Conservation (phyloP, 2,113 vertebrate species). For the Myotis yumanensis region DNA sequence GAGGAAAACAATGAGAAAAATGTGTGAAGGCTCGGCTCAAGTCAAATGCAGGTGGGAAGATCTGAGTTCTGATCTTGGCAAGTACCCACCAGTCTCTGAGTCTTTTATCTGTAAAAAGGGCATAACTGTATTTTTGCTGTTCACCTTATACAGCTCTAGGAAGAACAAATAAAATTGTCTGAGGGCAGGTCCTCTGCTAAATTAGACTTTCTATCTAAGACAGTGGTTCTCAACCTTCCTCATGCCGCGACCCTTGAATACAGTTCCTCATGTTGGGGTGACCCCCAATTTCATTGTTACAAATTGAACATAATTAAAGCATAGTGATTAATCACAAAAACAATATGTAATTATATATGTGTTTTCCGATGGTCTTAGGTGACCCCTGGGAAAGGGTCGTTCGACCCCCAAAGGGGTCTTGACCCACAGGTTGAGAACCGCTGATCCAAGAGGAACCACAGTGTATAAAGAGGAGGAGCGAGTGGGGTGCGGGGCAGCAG, state of each 20-base stretch:
- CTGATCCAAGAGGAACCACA: neutral
- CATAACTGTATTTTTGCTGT: neutral
- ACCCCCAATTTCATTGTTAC: no score
- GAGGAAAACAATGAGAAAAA: neutral
- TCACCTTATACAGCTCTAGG: neutral
- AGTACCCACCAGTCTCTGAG: neutral
- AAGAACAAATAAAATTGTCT: neutral
- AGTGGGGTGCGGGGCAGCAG: no score
- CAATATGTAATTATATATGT: no score
- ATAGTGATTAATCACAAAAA: no score
- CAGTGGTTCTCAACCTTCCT: no score
- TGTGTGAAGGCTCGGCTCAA: neutral
- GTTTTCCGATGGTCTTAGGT: no score
- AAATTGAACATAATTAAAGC: no score
- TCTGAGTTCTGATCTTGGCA: neutral
- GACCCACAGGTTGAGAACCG: no score
- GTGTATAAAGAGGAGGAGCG: neutral
- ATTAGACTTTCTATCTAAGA: neutral
- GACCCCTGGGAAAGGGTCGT: no score
- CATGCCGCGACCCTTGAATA: no score
- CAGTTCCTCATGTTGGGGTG: no score
- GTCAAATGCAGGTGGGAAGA: neutral
- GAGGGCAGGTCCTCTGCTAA: neutral
- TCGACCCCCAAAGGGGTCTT: no score
- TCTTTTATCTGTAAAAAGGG: neutral